Base-by-base conservation (phyloP, 2,797 vertebrate species). In the Rhinatrema bivittatum region DNA sequence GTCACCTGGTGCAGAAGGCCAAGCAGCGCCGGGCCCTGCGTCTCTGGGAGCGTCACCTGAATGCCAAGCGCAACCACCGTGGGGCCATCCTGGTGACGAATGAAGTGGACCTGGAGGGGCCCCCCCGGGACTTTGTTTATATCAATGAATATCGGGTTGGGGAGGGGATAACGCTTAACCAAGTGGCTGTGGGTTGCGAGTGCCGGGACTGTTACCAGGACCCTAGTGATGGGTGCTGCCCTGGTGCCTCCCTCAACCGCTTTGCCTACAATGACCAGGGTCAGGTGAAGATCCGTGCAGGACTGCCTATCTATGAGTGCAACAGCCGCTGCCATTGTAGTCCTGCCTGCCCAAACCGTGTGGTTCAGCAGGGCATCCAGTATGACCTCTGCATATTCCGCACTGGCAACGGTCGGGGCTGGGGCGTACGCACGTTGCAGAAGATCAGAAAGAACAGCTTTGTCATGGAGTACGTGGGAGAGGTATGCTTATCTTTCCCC, bases 401-500 rank as follows among this genome's bases (percentile, higher is more conserved):
- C 60, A 96, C 91, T 0, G 62, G 74, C 29, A 81, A 95, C 5
- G 90, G 89, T 3, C 84, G 91, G 1, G 91, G 91, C 7, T 95
- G 91, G 92, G 92, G 91, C 0, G 89, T 94, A 10, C 84, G 88
- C 20, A 87, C 91, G 0, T 62, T 93, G 48, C 84, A 93, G 64
- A 87, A 79, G 41, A 95, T 94, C 55, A 82, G 72, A 41, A 91
- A 83, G 71, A 91, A 91, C 75, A 84, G 77, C 7, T 96, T 95
- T 8, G 87, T 96, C 62, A 96, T 95, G 90, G 92, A 96, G 71
- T 96, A 96, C 17, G 79, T 95, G 3, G 92, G 92, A 37, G 91
- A 95, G 90, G 91, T 95, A 69, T n/a, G n/a, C n/a, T n/a, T n/a
- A n/a, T n/a, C n/a, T n/a, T n/a, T n/a, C n/a, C n/a, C n/a, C n/a